Base-by-base conservation (phyloP, 2,797 vertebrate species). In the Scomberomorus guttatus region DNA sequence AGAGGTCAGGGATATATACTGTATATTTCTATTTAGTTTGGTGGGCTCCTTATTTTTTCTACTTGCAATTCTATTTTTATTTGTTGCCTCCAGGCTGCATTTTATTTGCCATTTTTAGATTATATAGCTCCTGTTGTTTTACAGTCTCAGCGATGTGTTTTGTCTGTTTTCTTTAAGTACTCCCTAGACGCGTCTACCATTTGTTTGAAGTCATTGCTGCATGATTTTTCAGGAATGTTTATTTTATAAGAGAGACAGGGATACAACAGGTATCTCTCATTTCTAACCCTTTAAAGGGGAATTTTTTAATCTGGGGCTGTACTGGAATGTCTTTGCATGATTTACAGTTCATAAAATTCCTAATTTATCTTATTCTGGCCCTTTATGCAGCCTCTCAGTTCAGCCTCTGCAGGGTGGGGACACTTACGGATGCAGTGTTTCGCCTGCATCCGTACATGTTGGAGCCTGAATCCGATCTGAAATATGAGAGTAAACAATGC, bases 231-330 rank as follows among this genome's bases (percentile, higher is more conserved):
- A n/a, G 29, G 42, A 8, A 34, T 39, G 10, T 60, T 59, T 59
- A 12, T 64, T 70, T 46, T 59, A 27, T 24, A 17, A 66, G 29
- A 70, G 34, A 22, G 34, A 20, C 3, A 9, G 3, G 17, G 22
- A 32, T n/a, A 29, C 48, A 34, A 55, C 14, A 10, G 52, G 11
- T 69, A n/a, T 72, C 25, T 75, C 51, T 79, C 34, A 58, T 79
- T 65, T 63, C 44, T 14, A 37, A 9, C 34, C 34, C 6, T 37
- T 37, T 37, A 10, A 37, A 37, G 9, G 10, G 34, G 10, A 37
- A 2, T 13, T 42, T 42, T 42, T 42, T 42, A 42, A 13, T 42
- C 12, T 14, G 13, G 39, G 13, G 39, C 13, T 42, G 0, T 42
- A 42, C 39, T 50, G 44, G 44, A 5, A 46, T 46, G 18, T 46